phyloP scores from a whole-genome alignment of 2,888 invertebrate genomes.

The Trichopoda pennipes region DNA sequence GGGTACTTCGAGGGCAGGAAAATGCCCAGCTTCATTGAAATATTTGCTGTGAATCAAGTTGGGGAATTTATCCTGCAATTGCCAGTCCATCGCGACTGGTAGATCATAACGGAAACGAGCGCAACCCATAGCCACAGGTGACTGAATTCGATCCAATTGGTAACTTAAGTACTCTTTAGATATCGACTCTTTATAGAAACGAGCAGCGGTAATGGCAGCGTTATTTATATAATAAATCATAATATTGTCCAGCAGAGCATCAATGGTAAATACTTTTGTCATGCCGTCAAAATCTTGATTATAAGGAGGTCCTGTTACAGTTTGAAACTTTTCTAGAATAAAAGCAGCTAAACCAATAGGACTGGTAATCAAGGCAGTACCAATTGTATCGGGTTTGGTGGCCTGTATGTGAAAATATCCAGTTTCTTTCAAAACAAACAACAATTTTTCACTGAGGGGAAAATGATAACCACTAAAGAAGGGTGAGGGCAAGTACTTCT shows the following conservation, averaged over 20 bases:
- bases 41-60: slow-evolving; percentile 87
- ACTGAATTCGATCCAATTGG: slow-evolving; percentile 82
- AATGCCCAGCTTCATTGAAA: slow-evolving; percentile 90
- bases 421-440: slow-evolving; percentile 79
- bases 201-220: slow-evolving; percentile 86
- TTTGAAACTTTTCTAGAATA: slow-evolving; percentile 92
- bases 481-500: slow-evolving; percentile 80
- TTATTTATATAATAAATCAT: slow-evolving; percentile 90
- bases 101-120: slow-evolving; percentile 88
- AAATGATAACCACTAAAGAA: slow-evolving; percentile 83
- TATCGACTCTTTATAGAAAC: slow-evolving; percentile 86
- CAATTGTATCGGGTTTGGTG: slow-evolving; percentile 94
- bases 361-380: slow-evolving; percentile 79
- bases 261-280: slow-evolving; percentile 82
- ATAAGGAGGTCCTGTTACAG: slow-evolving; percentile 86
- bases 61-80: slow-evolving; percentile 83
- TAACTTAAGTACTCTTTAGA: slow-evolving; percentile 69
- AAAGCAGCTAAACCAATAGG: slow-evolving; percentile 94
- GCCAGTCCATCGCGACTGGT: slow-evolving; percentile 82
- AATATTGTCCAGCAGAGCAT: slow-evolving; percentile 85
- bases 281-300: slow-evolving; percentile 73
- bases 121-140: slow-evolving; percentile 87
- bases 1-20: slow-evolving; percentile 91
- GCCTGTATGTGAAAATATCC: slow-evolving; percentile 90
- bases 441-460: slow-evolving; percentile 77